phyloP scores from a whole-genome alignment of 1,140 invertebrate species.

The Drosophila prosaltans region DNA sequence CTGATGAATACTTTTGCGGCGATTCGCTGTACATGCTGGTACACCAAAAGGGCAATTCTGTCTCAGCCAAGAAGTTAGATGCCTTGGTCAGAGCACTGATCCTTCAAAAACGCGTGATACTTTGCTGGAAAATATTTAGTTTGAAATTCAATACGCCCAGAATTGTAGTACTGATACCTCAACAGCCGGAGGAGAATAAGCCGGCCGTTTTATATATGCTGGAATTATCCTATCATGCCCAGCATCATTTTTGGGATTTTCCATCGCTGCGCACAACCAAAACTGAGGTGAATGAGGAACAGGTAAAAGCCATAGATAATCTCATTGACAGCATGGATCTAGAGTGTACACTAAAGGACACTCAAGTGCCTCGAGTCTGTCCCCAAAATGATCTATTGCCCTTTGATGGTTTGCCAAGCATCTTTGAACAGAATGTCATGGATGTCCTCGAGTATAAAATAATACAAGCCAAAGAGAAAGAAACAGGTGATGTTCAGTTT shows the following conservation, averaged over 20 bases:
- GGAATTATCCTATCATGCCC: conserved; percentile 70
- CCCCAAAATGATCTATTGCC: conserved; percentile 66
- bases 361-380: conserved; percentile 51
- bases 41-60: conserved; percentile 57
- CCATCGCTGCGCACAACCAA: conserved; percentile 61
- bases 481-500: conserved; percentile 26
- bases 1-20: conserved; percentile 70
- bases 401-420: conserved; percentile 64
- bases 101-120: conserved; percentile 48
- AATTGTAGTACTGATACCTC: conserved; percentile 69
- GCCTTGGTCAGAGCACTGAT: conserved; percentile 66
- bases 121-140: conserved; percentile 77
- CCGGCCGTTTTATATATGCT: conserved; percentile 70
- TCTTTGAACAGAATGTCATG: conserved; percentile 71
- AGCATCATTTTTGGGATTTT: conserved; percentile 78
- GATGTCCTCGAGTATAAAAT: conserved; percentile 67
- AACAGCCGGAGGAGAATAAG: conserved; percentile 48
- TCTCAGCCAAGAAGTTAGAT: conserved; percentile 68
- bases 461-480: conserved; percentile 1
- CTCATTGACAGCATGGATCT: conserved; percentile 75
- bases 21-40: conserved; percentile 69
- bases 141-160: conserved; percentile 62
- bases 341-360: conserved; percentile 46
- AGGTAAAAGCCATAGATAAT: conserved; percentile 65
- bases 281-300: conserved; percentile 59